Evolutionary conservation across 2,113 vertebrate genomes (phyloP).

Genomic region (Oostethus manadensis): DNA sequence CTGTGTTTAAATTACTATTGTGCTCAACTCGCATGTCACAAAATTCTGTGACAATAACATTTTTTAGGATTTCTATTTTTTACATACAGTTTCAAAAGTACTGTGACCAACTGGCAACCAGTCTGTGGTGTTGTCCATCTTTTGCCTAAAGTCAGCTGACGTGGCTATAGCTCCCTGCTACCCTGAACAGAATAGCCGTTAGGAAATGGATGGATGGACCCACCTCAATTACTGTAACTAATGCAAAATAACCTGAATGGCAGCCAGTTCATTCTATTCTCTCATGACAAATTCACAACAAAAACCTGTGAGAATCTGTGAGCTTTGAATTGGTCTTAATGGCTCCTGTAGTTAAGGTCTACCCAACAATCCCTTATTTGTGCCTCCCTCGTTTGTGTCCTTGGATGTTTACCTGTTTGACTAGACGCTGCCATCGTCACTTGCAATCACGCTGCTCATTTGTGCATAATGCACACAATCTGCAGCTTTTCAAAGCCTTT

Average conservation of each 20-base stretch:
- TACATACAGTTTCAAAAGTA: too few species aligned
- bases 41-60: too few species aligned
- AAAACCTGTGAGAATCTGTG: slow-evolving; percentile 4
- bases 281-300: slow-evolving; percentile 7
- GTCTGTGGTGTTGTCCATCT: too few species aligned
- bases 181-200: too few species aligned
- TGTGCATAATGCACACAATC: slow-evolving; percentile 12
- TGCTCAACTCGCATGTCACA: too few species aligned
- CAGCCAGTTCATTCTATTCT: slow-evolving; percentile 9
- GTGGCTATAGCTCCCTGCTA: too few species aligned
- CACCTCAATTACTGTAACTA: slow-evolving; percentile 11
- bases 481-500: slow-evolving; percentile 9
- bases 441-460: slow-evolving; percentile 24
- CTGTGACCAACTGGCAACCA: too few species aligned
- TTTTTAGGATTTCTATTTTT: too few species aligned
- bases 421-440: not conserved
- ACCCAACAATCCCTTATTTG: slow-evolving; percentile 18
- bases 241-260: slow-evolving; percentile 17
- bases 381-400: slow-evolving; percentile 7
- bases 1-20: too few species aligned
- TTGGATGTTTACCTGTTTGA: slow-evolving; percentile 24
- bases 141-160: too few species aligned
- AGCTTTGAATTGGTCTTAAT: slow-evolving; percentile 30
- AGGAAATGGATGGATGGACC: too few species aligned
- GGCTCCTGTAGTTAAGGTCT: slow-evolving; percentile 1